Conservation (phyloP, 2,113 vertebrate species). For the Loxodonta africana region DNA sequence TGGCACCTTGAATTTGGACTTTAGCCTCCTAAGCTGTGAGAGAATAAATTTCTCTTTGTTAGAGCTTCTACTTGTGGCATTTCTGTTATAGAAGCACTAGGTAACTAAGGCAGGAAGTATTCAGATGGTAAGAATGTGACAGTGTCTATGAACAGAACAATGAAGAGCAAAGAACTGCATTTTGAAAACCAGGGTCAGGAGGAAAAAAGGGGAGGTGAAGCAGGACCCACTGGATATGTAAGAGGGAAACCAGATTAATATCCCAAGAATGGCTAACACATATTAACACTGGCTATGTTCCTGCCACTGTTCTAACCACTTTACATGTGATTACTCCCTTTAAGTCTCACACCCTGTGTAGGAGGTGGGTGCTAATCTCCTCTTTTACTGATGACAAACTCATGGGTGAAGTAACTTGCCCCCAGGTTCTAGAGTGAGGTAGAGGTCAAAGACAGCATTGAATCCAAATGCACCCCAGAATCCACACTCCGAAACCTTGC, state of each 20-base stretch:
- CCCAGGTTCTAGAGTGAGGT: background rate
- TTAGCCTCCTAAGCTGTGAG: too few species aligned
- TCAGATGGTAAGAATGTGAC: background rate
- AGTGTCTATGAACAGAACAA: background rate
- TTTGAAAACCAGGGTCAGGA: background rate
- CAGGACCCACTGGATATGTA: accelerated
- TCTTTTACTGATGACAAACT: background rate
- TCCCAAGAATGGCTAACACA: accelerated
- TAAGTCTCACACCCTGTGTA: background rate
- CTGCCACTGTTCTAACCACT: too few species aligned
- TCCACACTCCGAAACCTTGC: background rate
- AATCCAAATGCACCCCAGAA: background rate
- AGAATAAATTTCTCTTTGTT: too few species aligned
- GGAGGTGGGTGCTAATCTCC: background rate
- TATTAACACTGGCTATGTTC: background rate
- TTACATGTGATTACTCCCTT: background rate
- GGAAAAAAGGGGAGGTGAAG: background rate
- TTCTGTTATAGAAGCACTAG: too few species aligned
- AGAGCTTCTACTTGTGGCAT: too few species aligned
- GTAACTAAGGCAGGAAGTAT: too few species aligned
- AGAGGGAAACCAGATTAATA: background rate
- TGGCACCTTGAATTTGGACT: too few species aligned
- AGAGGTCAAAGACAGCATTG: background rate
- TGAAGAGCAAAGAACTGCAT: background rate
- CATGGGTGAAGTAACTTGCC: background rate